Base-by-base conservation (phyloP, 35 echinoderm and acorn worm genomes). In the Acanthaster planci region DNA sequence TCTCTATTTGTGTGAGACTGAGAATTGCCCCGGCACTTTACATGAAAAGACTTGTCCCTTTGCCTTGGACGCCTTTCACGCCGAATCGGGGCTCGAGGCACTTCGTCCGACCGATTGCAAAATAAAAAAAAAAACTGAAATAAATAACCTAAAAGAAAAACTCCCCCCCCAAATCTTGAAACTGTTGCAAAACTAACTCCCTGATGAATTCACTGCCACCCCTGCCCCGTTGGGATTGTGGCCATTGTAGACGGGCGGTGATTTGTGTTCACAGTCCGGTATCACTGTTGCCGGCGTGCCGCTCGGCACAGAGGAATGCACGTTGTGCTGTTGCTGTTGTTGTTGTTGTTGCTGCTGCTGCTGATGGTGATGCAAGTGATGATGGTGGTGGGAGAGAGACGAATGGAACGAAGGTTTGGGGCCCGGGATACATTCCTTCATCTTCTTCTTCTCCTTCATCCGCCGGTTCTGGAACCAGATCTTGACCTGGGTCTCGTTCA, bases 401-500 rank as follows among this genome's bases (percentile, higher is more conserved):
- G 87, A 82, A 75, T 88, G 86, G 52, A 89, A 85, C 12, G 82
- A 77, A 23, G 82, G 79, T 19, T 88, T 83, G 29, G 92, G 88
- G 38, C 90, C 87, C 34, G 94, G 91, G 40, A 97, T 91, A 50
- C 94, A 97, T 72, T 99, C 96, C 83, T 99, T 99, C 81, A 94
- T 85, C 80, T 93, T 93, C 79, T 99, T 99, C 59, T 99, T 99
- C 80, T 99, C 91, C 40, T 99, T 99, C 96, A 99, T 99, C 56
- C 96, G 78, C 31, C 96, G 81, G 78, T 99, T 99, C 53, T 99
- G 96, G 76, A 99, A 99, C 96, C 96, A 99, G 40, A 99, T 99
- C 90, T 99, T 99, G 8, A 99, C 96, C 55, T 89, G 87, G 32
- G 78, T 99, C 86, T 99, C 96, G 36, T 99, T 99, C 16, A 99